phyloP scores from a whole-genome alignment of 2,113 vertebrate species.

The Takifugu flavidus region DNA sequence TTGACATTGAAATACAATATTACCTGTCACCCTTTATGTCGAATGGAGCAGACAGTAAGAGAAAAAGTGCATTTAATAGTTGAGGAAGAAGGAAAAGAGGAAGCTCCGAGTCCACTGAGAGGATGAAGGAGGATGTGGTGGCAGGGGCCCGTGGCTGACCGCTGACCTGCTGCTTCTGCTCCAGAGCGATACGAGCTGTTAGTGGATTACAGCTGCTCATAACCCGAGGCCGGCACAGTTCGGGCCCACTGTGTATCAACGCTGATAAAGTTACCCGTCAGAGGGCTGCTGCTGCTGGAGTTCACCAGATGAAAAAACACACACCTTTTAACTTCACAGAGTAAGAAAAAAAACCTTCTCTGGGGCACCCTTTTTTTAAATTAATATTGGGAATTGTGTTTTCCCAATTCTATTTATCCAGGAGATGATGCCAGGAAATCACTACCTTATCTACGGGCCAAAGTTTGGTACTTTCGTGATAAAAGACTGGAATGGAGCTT shows the following conservation, averaged over 20 bases:
- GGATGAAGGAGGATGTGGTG: conserved; percentile 18
- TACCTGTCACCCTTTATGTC: no score
- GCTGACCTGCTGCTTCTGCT: conserved; percentile 32
- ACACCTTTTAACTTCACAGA: conserved; percentile 25
- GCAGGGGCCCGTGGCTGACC: conserved; percentile 16
- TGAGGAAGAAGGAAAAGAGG: conserved; percentile 22
- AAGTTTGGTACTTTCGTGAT: no score
- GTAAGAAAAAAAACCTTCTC: conserved; percentile 27
- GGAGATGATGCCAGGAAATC: conserved; percentile 35
- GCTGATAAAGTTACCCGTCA: conserved; percentile 39
- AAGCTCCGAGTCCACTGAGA: background rate
- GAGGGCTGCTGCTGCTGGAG: conserved; percentile 5
- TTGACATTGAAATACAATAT: no score
- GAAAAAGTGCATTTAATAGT: conserved; percentile 3
- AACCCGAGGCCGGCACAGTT: conserved; percentile 22
- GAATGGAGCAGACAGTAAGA: background rate
- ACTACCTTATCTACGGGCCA: conserved; percentile 21
- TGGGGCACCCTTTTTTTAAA: conserved; percentile 3
- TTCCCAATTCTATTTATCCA: conserved; percentile 24
- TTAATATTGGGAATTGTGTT: conserved; percentile 31
- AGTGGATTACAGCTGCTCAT: conserved; percentile 25
- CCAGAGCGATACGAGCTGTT: conserved; percentile 48
- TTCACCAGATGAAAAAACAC: conserved; percentile 5
- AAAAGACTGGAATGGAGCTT: no score
- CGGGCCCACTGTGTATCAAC: conserved; percentile 36